These are phyloP conservation scores for Nestor notabilis DNA, from an alignment of 2,113 vertebrate genomes.

Conservation along the genomic window DNA sequence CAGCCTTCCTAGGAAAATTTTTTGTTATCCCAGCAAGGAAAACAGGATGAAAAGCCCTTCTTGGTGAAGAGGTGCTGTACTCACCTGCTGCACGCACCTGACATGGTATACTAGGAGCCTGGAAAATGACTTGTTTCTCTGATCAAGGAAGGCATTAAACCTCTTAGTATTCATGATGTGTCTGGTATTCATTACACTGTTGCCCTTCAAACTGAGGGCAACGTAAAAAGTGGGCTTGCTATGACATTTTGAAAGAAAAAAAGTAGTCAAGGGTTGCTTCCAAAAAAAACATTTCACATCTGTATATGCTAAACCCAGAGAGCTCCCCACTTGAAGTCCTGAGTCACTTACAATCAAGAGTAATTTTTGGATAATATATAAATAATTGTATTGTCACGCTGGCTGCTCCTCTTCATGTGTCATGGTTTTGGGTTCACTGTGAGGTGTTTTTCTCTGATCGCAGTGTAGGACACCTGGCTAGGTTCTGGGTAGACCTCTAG, in stretches of 20 bases:
- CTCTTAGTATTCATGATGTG: background rate
- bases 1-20: background rate
- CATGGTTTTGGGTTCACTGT: fast-evolving
- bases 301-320: background rate
- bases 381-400: background rate
- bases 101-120: background rate
- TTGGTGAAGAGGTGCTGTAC: background rate
- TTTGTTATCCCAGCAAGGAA: background rate
- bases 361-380: background rate
- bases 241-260: background rate
- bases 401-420: background rate
- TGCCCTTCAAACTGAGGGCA: background rate
- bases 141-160: background rate
- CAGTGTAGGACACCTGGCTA: fast-evolving
- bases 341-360: fast-evolving
- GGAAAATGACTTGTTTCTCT: background rate
- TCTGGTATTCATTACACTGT: background rate
- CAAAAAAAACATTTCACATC: background rate
- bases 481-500: background rate
- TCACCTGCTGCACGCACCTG: background rate
- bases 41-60: background rate
- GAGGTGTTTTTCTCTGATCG: background rate
- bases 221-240: background rate
- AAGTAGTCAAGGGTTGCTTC: background rate
- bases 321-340: background rate